Percentiles rank a stretch among this genome's conserved stretches.
These are phyloP conservation scores for Drosophila yooni DNA, from an alignment of 2,888 invertebrate genomes.

Conservation along the genomic window DNA sequence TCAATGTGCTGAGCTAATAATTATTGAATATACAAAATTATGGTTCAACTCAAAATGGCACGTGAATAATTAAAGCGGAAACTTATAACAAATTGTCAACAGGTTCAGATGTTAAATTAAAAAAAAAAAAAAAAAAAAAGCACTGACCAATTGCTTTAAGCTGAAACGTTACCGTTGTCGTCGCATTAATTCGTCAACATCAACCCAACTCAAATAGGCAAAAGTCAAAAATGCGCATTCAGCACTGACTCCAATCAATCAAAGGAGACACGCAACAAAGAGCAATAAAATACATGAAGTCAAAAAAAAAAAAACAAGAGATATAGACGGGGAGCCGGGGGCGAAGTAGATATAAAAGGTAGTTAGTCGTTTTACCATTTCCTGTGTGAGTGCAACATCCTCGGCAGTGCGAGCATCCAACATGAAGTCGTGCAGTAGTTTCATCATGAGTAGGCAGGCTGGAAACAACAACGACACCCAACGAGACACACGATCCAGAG, in stretches of 20 bases:
- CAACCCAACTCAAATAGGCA: constrained; percentile 14
- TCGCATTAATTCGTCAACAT: constrained; percentile 22
- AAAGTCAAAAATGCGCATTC: constrained; percentile 14
- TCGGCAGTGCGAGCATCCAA: constrained; percentile 85
- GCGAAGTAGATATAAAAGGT: not conserved
- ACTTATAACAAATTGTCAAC: constrained; percentile 9
- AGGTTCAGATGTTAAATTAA: not conserved
- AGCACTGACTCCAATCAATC: constrained; percentile 41
- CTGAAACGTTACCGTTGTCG: not conserved
- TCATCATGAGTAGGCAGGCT: constrained; percentile 81
- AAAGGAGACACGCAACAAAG: constrained; percentile 29
- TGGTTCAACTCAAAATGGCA: not conserved
- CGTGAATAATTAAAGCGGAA: not conserved
- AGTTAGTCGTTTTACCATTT: constrained; percentile 82
- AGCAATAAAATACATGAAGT: constrained; percentile 2
- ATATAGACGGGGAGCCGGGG: not conserved
- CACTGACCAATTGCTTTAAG: constrained; percentile 3
- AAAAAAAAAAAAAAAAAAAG: not conserved
- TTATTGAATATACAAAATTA: not conserved
- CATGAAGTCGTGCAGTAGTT: constrained; percentile 84
- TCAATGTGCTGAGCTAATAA: not conserved
- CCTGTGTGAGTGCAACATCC: constrained; percentile 83
- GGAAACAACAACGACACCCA: constrained; percentile 14
- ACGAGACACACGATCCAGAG: constrained; percentile 45
- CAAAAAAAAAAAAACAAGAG: not conserved